A percentile compares a stretch with the other conserved stretches of the same genome.
These are phyloP conservation scores for Caranx melampygus DNA, from an alignment of 2,113 vertebrate species.

Conservation along the genomic window DNA sequence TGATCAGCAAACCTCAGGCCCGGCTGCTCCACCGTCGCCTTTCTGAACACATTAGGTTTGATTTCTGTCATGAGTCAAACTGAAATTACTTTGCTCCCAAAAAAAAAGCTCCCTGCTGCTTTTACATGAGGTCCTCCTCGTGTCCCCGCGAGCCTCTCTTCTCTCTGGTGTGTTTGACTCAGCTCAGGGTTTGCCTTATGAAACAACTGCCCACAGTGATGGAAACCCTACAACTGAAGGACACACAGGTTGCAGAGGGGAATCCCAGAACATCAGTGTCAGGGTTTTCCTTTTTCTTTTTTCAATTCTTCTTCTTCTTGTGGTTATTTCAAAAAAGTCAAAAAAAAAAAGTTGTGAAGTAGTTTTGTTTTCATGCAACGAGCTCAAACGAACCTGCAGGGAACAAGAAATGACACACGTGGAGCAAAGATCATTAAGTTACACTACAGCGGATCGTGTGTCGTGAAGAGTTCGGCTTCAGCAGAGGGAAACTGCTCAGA, in stretches of 20 bases:
- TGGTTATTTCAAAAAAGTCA: not conserved
- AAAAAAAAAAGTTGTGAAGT: no score
- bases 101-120: not conserved
- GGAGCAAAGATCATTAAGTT: not conserved
- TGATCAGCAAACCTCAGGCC: slow-evolving; percentile 30
- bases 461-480: not conserved
- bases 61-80: slow-evolving; percentile 35
- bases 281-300: not conserved
- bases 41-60: not conserved
- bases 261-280: slow-evolving; percentile 4
- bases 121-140: slow-evolving; percentile 32
- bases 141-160: slow-evolving; percentile 1
- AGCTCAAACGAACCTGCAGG: no score
- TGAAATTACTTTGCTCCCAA: slow-evolving; percentile 17
- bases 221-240: slow-evolving; percentile 40
- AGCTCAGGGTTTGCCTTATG: slow-evolving; percentile 30
- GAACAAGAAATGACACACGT: not conserved
- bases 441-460: not conserved
- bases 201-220: slow-evolving; percentile 38
- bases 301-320: not conserved
- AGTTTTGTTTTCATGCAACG: no score
- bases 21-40: not conserved
- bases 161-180: slow-evolving; percentile 37
- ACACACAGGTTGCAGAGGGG: slow-evolving; percentile 14
- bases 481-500: not conserved